A percentile compares a stretch with the other conserved stretches of the same genome.
phyloP scores from a whole-genome alignment of 2,113 vertebrate species.

The Lanius collurio region DNA sequence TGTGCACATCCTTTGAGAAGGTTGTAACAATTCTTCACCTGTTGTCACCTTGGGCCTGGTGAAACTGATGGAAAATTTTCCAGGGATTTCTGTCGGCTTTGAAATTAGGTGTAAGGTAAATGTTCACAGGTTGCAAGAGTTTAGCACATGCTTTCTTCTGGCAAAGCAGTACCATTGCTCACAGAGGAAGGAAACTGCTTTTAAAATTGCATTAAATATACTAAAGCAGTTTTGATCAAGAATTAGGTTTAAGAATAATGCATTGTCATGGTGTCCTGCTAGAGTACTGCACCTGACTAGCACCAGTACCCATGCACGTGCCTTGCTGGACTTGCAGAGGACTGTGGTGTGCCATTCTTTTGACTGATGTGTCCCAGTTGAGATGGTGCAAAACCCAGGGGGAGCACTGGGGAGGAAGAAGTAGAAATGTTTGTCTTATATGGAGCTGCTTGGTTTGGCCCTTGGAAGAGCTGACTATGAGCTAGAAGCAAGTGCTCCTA shows the following conservation, averaged over 20 bases:
- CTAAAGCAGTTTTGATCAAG: background rate
- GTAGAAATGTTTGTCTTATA: background rate
- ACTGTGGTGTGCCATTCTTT: accelerated
- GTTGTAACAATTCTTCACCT: background rate
- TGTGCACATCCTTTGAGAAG: background rate
- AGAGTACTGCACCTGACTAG: background rate
- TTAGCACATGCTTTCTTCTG: background rate
- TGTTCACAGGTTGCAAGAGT: background rate
- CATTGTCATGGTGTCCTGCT: background rate
- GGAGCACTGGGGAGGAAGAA: background rate
- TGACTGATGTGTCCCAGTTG: accelerated
- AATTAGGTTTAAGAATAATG: background rate
- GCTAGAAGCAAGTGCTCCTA: background rate
- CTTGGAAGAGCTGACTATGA: background rate
- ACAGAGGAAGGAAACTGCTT: background rate
- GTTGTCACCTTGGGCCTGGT: background rate
- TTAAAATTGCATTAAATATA: background rate
- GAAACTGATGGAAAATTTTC: background rate
- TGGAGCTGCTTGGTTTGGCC: background rate
- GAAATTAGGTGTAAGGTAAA: background rate
- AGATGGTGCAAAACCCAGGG: background rate
- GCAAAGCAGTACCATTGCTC: background rate
- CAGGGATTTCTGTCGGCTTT: background rate
- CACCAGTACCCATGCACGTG: background rate
- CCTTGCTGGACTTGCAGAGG: background rate